Conservation (phyloP, 2,888 invertebrate species). For the Endotricha flammealis region DNA sequence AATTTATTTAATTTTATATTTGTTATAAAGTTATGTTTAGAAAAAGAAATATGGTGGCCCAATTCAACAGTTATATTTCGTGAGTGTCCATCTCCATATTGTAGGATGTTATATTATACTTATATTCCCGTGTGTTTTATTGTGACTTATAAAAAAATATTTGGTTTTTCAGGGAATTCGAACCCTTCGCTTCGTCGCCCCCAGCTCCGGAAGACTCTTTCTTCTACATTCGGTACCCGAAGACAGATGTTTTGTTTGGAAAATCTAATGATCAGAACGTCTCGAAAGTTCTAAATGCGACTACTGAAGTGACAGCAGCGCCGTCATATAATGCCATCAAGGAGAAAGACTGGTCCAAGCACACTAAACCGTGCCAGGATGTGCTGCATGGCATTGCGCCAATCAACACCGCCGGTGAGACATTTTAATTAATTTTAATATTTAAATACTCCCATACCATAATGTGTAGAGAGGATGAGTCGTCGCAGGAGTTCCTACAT, state of each 20-base stretch:
- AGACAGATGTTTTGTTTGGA: conserved; percentile 54
- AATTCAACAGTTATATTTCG: conserved; percentile 54
- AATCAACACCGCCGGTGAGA: conserved; percentile 59
- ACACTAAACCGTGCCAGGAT: conserved; percentile 83
- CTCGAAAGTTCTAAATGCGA: conserved; percentile 32
- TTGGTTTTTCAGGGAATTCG: conserved; percentile 54
- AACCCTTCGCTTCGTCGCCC: conserved; percentile 79
- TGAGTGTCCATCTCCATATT: conserved; percentile 37
- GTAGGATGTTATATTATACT: neutral
- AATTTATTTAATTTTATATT: conserved; percentile 16
- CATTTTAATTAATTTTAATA: conserved; percentile 2
- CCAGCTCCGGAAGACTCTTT: conserved; percentile 87
- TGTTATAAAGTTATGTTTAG: conserved; percentile 50
- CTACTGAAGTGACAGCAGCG: conserved; percentile 40
- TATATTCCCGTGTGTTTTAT: too few relatives aligned
- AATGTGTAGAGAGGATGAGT: too few relatives aligned
- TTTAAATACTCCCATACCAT: too few relatives aligned
- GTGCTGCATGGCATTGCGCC: conserved; percentile 73
- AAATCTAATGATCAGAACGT: conserved; percentile 42
- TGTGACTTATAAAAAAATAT: conserved; percentile 4
- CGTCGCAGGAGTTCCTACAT: too few relatives aligned
- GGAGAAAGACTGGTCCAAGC: conserved; percentile 79
- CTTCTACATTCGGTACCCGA: conserved; percentile 82
- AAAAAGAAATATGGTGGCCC: conserved; percentile 53
- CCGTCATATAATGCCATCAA: conserved; percentile 41